These are phyloP conservation scores for Sycobia sp. DNA, from an alignment of 1,140 invertebrate species.

Conservation along the genomic window DNA sequence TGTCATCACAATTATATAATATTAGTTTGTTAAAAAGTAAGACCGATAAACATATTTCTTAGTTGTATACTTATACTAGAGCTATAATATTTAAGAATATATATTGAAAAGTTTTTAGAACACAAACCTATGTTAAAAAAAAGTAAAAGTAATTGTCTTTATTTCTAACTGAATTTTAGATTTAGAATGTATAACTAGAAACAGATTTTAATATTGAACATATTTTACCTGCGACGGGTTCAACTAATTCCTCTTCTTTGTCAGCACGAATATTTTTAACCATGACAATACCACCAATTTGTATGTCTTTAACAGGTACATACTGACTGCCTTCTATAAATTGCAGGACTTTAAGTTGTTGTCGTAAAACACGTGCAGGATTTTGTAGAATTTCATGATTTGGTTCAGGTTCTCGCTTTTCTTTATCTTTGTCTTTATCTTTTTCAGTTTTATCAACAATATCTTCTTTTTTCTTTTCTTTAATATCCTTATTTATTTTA, in stretches of 20 bases:
- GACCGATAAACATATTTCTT: too few relatives aligned
- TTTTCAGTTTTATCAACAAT: slow-evolving; percentile 64
- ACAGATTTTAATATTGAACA: too few relatives aligned
- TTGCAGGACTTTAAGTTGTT: slow-evolving; percentile 88
- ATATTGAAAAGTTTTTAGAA: too few relatives aligned
- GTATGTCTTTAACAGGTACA: slow-evolving; percentile 86
- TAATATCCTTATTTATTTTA: slow-evolving; percentile 64
- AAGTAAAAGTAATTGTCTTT: too few relatives aligned
- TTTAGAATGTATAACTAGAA: too few relatives aligned
- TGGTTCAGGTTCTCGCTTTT: slow-evolving; percentile 84
- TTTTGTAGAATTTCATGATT: slow-evolving; percentile 92
- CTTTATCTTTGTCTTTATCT: slow-evolving; percentile 63
- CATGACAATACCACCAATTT: slow-evolving; percentile 95
- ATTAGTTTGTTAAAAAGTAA: too few relatives aligned
- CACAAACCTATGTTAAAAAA: too few relatives aligned
- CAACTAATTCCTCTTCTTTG: slow-evolving; percentile 84
- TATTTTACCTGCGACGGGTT: slow-evolving; percentile 83
- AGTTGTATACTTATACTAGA: too few relatives aligned
- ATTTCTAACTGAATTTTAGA: too few relatives aligned
- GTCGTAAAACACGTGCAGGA: slow-evolving; percentile 90
- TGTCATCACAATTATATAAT: too few relatives aligned
- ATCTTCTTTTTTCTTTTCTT: slow-evolving; percentile 63
- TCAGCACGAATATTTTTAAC: slow-evolving; percentile 79
- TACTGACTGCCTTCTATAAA: slow-evolving; percentile 83
- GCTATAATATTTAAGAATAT: too few relatives aligned